Percentiles rank a stretch among this genome's conserved stretches.
phyloP scores from a whole-genome alignment of 1,140 invertebrate species.

The Scaptomyza pallida region DNA sequence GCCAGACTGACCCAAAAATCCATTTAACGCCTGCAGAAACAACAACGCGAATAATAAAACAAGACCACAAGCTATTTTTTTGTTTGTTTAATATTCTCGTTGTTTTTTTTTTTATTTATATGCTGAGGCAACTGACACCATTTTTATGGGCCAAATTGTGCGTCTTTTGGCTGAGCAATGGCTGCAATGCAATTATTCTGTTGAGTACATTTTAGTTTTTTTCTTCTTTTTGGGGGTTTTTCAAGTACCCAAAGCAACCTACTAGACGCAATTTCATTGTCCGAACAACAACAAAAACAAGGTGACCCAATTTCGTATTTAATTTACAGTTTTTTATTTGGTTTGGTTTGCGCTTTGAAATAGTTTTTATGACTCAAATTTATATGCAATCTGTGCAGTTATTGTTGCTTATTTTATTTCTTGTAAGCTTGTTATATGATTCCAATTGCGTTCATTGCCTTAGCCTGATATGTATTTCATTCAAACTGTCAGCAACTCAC shows the following conservation, averaged over 20 bases:
- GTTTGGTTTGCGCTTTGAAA: conserved; percentile 1
- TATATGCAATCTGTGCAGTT: conserved; percentile 31
- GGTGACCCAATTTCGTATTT: conserved; percentile 30
- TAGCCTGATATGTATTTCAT: conserved; percentile 24
- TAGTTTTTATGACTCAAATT: conserved; percentile 21
- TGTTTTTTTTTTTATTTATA: conserved; percentile 47
- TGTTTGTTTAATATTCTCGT: conserved; percentile 25
- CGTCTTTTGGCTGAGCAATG: conserved; percentile 29
- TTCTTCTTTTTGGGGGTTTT: background rate
- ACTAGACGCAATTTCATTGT: conserved; percentile 29
- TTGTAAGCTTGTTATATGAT: conserved; percentile 16
- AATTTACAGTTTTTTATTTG: conserved; percentile 15
- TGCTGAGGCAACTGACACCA: conserved; percentile 67
- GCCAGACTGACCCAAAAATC: conserved; percentile 68
- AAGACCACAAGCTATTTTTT: conserved; percentile 27
- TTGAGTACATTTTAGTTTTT: conserved; percentile 14
- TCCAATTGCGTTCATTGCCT: conserved; percentile 44
- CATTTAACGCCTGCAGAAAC: conserved; percentile 46
- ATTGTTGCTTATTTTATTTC: conserved; percentile 6
- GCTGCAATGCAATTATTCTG: conserved; percentile 65
- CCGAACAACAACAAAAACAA: conserved; percentile 20
- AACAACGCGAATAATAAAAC: conserved; percentile 13
- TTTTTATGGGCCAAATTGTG: conserved; percentile 61
- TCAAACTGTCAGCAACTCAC: conserved; percentile 27
- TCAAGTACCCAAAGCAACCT: conserved; percentile 20